Base-by-base conservation (phyloP, 2,888 invertebrate species). In the Heliconius aoede region DNA sequence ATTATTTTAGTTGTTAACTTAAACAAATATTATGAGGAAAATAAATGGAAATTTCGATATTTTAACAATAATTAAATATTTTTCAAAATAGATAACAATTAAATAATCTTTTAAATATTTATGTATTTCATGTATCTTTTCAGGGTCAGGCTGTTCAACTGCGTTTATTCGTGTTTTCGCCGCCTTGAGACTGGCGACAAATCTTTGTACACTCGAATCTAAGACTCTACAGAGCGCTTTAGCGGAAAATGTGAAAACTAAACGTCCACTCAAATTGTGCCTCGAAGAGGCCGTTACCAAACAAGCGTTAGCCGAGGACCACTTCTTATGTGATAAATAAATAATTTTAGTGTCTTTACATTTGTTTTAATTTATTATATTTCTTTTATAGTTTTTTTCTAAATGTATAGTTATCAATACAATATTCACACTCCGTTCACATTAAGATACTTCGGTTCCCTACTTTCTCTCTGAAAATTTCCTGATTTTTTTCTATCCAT, bases 111-210 rank as follows among this genome's bases (percentile, higher is more conserved):
- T n/a, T n/a, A n/a, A n/a, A n/a, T 28, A 28, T 15, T 67, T 18
- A 46, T 46, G 18, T 46, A 8, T 46, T 21, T 7, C 7, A 69
- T 69, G 21, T 65, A 18, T 32, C 51, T 32, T 76, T 86, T 65
- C 84, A 95, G 95, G 95, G 78, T 85, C 89, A 0, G 97, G 97
- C 8, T 96, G 95, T 77, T 95, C 95, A 0, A 96, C 97, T 0
- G 95, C 95, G 0, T 95, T 97, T 83, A 96, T 98, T 72, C 94
- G 96, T 64, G 94, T 97, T 1, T 97, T 95, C 88, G 96, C 96
- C 0, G 96, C 96, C 0, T 86, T 97, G 11, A 97, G 96, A 1
- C 88, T 96, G 76, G 96, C 97, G 3, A 93, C 93, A 0, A 91
- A 96, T 46, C 88, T 97, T 71, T 95, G 95, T 73, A 97, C 97